A percentile compares a stretch with the other conserved stretches of the same genome.
These are phyloP conservation scores for Marmota flaviventris DNA, from an alignment of 2,113 vertebrate genomes.

Conservation along the genomic window DNA sequence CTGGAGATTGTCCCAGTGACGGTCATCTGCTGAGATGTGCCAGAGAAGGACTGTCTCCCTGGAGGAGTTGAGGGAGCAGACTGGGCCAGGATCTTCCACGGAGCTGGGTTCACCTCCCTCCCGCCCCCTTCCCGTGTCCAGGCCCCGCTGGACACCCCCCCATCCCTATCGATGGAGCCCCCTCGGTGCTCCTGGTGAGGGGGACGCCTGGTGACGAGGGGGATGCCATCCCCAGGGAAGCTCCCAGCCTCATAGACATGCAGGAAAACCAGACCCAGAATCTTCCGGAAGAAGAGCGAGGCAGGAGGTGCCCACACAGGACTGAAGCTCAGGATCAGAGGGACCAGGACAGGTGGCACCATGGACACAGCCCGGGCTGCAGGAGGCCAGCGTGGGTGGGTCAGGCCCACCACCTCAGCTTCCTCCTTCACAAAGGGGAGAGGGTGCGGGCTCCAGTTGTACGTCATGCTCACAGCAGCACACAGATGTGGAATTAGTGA, in stretches of 20 bases:
- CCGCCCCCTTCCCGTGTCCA: not conserved
- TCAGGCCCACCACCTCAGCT: not conserved
- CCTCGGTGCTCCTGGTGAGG: not conserved
- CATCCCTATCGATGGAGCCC: not conserved
- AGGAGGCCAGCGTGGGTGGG: not conserved
- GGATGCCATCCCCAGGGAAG: fast-evolving
- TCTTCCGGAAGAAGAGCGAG: not conserved
- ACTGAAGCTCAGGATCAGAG: not conserved
- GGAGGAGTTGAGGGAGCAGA: not conserved
- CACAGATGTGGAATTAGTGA: not conserved
- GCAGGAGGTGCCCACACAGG: no score
- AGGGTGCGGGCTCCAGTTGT: no score
- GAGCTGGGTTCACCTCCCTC: no score
- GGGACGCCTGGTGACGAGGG: fast-evolving
- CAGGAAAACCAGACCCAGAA: not conserved
- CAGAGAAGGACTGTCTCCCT: not conserved
- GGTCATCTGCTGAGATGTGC: not conserved
- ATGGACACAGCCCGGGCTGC: not conserved
- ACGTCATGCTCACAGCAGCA: no score
- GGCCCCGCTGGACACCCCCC: not conserved
- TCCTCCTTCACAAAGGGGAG: not conserved
- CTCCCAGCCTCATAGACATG: not conserved
- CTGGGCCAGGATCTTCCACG: fast-evolving
- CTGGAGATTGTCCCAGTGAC: not conserved
- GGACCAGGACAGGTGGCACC: fast-evolving